A percentile compares a stretch with the other conserved stretches of the same genome.
Conservation (phyloP, 2,888 invertebrate species). For the Hipparchia semele region DNA sequence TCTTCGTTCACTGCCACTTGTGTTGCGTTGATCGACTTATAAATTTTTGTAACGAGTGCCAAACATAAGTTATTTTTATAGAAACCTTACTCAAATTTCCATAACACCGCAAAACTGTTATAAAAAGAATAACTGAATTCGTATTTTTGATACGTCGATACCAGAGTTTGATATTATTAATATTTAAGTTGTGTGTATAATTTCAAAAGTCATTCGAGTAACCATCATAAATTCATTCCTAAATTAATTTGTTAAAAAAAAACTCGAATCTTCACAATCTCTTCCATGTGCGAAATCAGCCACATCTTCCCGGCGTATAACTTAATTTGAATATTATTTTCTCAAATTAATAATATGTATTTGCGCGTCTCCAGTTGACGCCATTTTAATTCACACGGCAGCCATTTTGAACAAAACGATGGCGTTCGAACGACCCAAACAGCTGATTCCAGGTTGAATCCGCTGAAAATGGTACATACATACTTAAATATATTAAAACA, state of each 20-base stretch:
- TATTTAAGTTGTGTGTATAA: background rate
- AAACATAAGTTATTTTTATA: constrained; percentile 10
- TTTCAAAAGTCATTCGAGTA: constrained; percentile 13
- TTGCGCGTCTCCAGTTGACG: constrained; percentile 52
- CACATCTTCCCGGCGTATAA: constrained; percentile 50
- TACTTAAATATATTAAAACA: constrained; percentile 53
- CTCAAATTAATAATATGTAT: constrained; percentile 29
- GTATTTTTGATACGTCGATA: constrained; percentile 20
- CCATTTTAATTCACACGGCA: constrained; percentile 52
- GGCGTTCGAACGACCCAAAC: constrained; percentile 75
- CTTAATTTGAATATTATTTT: constrained; percentile 49
- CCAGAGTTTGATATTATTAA: constrained; percentile 15
- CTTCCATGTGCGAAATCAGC: constrained; percentile 50
- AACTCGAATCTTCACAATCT: constrained; percentile 53
- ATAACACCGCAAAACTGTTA: background rate
- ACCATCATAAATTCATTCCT: background rate
- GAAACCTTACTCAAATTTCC: background rate
- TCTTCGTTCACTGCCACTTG: background rate
- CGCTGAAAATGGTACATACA: constrained; percentile 60
- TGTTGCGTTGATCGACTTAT: background rate
- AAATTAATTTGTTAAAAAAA: background rate
- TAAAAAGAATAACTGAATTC: background rate
- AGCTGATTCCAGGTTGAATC: constrained; percentile 67
- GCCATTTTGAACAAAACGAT: constrained; percentile 59
- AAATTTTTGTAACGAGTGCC: constrained; percentile 13